Evolutionary conservation across 2,888 invertebrate genomes (phyloP), one percentile per base, ranked within the genome.

Genomic region (Bombylius discolor): DNA sequence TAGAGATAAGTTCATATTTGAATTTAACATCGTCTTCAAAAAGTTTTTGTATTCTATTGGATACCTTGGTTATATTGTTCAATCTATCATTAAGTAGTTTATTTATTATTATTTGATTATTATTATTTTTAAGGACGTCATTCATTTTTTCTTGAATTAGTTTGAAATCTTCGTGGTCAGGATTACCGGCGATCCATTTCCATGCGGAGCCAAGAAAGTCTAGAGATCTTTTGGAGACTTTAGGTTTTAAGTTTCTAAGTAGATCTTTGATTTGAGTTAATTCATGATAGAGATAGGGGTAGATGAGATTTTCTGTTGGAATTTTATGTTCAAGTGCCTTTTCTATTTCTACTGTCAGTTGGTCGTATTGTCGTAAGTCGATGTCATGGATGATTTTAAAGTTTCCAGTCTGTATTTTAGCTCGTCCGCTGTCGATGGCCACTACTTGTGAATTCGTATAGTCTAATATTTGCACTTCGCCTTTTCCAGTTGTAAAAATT

Each of bases 101-200:
- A 39, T 55, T 55, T 12, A 55, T 55, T 23, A 55, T 55, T 49
- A 52, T 44, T 49, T 42, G 47, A 39, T 56, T 36, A 53, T 55
- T 51, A 31, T 51, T 55, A 39, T 55, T 55, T 13, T 23, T 45
- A 34, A 55, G 32, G 34, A 50, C 45, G 32, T 55, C 49, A 47
- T 55, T 55, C 47, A 55, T 55, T 31, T 49, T 32, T n/a, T 55
- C 51, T n/a, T 31, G 47, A 36, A 48, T 11, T n/a, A 53, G 14
- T 7, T 32, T 31, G n/a, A 49, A 36, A n/a, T 49, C 49, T 8
- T 49, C 49, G 34, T 45, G 51, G 45, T 51, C 51, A 14, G 49
- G 54, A 54, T 50, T 49, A 14, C 49, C 54, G 9, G 45, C 54
- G 8, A 54, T 53, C 53, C 53, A 53, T 9, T 53, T 53, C 53